Evolutionary conservation across 2,888 invertebrate genomes (phyloP), one percentile per base, ranked within the genome.

Genomic region (Temnothorax unifasciatus): DNA sequence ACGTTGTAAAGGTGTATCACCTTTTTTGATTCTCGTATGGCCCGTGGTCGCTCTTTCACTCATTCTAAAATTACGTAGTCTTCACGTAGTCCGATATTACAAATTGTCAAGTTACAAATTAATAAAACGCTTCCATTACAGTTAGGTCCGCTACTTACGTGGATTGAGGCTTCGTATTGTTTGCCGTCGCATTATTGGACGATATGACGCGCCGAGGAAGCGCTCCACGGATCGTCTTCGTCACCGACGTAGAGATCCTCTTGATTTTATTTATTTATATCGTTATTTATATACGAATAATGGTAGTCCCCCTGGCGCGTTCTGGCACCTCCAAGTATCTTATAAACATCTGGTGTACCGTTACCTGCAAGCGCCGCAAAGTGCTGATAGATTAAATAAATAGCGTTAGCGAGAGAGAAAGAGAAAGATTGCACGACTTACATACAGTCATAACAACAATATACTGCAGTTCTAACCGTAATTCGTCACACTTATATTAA

Each of bases 1-100:
- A 98, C 98, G 88, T 98, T 98, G 95, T 98, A 98, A 21, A 98
- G 96, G 92, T 98, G 97, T 15, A 97, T 94, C 0, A 98, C 97
- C 97, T 1, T 98, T 96, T 93, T 97, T 97, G 38, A 96, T 95
- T 15, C 98, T 86, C 82, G 87, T 90, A 54, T 85, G 89, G 11
- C 59, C 64, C 9, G 69, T 59, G 61, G 25, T 77, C 1, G 85
- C 41, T 59, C 85, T 83, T 38, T 21, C 57, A 3, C 77, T 54
- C 15, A 25, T 44, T 63, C 89, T 89, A 29, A 66, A 83, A 66
- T 15, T 13, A 34, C 34, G 34, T 5, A 34, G 5, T 34, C 34
- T 34, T 34, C 34, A 25, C 25, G 34, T 34, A 34, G 34, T 34
- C 34, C 34, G 4, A 34, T 5, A 34, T 34, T 34, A 25, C 25